A percentile compares a stretch with the other conserved stretches of the same genome.
Conservation (phyloP, 2,797 vertebrate genomes). For the Aythya fuligula region DNA sequence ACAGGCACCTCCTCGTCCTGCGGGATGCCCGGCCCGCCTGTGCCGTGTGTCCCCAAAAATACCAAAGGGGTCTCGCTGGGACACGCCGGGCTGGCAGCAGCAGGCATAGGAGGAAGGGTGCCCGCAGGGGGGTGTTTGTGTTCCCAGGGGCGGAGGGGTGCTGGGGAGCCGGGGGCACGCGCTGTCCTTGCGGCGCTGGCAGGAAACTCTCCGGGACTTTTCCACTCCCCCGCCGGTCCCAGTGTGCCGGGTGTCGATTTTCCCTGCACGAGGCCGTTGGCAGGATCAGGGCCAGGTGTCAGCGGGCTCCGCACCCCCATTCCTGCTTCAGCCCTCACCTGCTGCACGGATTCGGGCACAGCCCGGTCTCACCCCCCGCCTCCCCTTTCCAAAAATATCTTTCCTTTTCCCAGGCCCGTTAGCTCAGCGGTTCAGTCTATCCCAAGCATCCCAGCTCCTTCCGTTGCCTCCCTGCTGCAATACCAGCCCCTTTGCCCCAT, state of each 20-base stretch:
- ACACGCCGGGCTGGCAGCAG: neutral
- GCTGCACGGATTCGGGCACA: neutral
- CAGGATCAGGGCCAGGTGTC: accelerated
- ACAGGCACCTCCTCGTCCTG: neutral
- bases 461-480: accelerated
- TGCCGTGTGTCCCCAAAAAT: neutral
- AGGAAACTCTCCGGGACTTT: constrained; percentile 28
- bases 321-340: neutral
- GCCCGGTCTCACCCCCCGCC: accelerated
- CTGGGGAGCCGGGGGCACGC: accelerated
- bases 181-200: neutral
- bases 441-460: neutral
- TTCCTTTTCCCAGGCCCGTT: neutral
- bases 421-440: neutral
- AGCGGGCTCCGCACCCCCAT: accelerated
- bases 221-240: neutral
- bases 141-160: neutral
- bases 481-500: accelerated
- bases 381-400: neutral
- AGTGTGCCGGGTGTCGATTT: neutral
- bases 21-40: neutral
- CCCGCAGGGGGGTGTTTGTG: neutral
- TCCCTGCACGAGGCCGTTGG: neutral
- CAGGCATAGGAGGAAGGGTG: neutral
- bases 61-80: accelerated